Conservation (phyloP, 2,888 invertebrate genomes). For the Synanthedon formicaeformis region DNA sequence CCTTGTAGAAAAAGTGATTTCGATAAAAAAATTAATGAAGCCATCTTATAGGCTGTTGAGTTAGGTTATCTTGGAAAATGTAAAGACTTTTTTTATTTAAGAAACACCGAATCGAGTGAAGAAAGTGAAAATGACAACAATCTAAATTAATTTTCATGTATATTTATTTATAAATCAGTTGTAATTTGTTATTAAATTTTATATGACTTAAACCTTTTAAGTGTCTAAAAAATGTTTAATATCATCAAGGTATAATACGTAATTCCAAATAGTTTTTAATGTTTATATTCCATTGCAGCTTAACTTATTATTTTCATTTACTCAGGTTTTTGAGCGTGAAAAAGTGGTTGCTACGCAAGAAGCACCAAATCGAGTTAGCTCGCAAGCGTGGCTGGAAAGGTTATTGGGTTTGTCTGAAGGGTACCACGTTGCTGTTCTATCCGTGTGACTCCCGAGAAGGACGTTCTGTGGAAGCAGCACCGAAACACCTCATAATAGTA, state of each 20-base stretch:
- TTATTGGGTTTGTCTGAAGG: conserved; percentile 98
- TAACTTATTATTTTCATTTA: neutral
- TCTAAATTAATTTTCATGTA: too few relatives aligned
- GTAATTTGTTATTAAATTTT: too few relatives aligned
- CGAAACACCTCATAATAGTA: conserved; percentile 95
- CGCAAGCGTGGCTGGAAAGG: conserved; percentile 98
- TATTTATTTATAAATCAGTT: too few relatives aligned
- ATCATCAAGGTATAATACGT: too few relatives aligned
- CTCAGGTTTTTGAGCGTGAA: conserved; percentile 95
- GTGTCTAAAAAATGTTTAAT: too few relatives aligned
- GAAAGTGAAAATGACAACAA: too few relatives aligned
- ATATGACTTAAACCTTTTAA: too few relatives aligned
- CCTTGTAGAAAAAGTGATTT: conserved; percentile 26
- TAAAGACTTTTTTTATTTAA: conserved; percentile 23
- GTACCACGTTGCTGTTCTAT: conserved; percentile 95
- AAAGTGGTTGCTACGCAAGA: conserved; percentile 97
- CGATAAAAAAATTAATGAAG: conserved; percentile 27
- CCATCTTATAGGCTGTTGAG: conserved; percentile 26
- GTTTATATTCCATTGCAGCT: too few relatives aligned
- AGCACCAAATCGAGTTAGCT: conserved; percentile 96
- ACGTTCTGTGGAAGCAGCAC: conserved; percentile 90
- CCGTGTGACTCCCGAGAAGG: conserved; percentile 94
- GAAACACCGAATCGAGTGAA: conserved; percentile 3
- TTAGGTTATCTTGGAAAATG: conserved; percentile 28
- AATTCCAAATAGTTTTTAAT: too few relatives aligned